These are phyloP conservation scores for Yasuhikotakia modesta DNA, from an alignment of 2,797 vertebrate species.

Conservation along the genomic window DNA sequence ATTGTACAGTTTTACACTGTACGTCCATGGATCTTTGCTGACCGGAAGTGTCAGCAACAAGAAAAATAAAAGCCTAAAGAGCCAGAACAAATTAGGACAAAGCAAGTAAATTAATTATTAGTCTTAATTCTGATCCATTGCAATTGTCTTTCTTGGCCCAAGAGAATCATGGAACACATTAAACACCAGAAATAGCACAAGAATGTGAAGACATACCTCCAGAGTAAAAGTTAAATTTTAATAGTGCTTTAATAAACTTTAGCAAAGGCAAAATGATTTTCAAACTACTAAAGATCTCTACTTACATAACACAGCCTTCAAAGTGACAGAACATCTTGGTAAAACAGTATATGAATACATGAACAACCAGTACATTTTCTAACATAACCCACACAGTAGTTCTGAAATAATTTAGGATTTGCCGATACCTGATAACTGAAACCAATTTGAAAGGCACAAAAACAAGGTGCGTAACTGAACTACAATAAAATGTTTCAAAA, in stretches of 20 bases:
- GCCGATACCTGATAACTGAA: constrained; percentile 61
- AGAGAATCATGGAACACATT: neutral
- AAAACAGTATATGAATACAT: constrained; percentile 83
- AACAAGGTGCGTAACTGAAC: constrained; percentile 42
- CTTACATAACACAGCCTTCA: constrained; percentile 83
- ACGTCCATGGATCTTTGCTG: too few relatives aligned
- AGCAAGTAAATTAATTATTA: too few relatives aligned
- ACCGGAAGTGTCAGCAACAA: too few relatives aligned
- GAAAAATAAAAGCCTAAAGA: too few relatives aligned
- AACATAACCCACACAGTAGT: constrained; percentile 86
- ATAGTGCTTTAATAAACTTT: constrained; percentile 51
- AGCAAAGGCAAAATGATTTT: constrained; percentile 64
- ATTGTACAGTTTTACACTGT: too few relatives aligned
- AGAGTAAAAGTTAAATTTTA: constrained; percentile 18
- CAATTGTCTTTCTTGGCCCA: too few relatives aligned
- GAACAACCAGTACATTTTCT: constrained; percentile 85
- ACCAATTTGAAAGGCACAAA: constrained; percentile 70
- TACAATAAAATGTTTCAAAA: constrained; percentile 46
- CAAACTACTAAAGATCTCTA: constrained; percentile 82
- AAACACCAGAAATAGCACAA: neutral
- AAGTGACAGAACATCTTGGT: constrained; percentile 82
- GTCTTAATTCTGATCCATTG: too few relatives aligned
- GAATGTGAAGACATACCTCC: neutral
- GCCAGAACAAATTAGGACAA: too few relatives aligned
- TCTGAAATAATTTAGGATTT: constrained; percentile 74